Evolutionary conservation across 2,888 invertebrate genomes (phyloP), one percentile per base, ranked within the genome.

Genomic region (Nasonovia ribisnigri): DNA sequence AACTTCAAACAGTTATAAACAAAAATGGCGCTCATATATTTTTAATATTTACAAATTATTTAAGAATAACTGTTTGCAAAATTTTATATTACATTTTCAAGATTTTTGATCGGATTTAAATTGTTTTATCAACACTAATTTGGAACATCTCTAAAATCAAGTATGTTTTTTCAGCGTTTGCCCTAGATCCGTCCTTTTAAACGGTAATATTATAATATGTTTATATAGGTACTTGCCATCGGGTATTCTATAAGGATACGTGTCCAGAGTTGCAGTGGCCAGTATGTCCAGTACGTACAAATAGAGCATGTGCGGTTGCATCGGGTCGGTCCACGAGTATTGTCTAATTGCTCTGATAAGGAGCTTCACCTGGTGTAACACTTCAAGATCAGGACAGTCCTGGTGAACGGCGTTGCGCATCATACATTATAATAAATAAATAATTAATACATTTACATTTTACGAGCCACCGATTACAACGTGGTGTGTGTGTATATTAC

Each of bases 371-470:
- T 99, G 96, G 96, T 98, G 98, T 26, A 98, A 96, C 94, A 98
- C 98, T 87, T 98, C 98, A 95, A 98, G 97, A 95, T 98, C 98
- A 13, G 99, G 98, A 95, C 98, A 98, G 95, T 99, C 99, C 98
- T 98, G 95, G 84, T 11, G 36, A 54, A 24, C 8, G n/a, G 6
- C 6, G 1, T 77, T 77, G 8, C 20, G 26, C n/a, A 54, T 46
- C n/a, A 54, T 29, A 36, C 10, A 54, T 48, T 10, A 42, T 88
- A 8, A 57, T 54, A 54, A 54, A 20, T 54, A 54, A 20, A 13
- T 20, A 54, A 54, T 88, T 36, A 54, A 60, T 90, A 77, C 6
- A 36, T 54, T 20, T 20, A 77, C 20, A 36, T 36, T 20, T 20
- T 77, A 77, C 8, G 6, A 20, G 36, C 36, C 20, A 36, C 36